Percentiles rank a stretch among this genome's conserved stretches.
phyloP scores from a whole-genome alignment of 2,888 invertebrate species.

The Miltochrista miniata region DNA sequence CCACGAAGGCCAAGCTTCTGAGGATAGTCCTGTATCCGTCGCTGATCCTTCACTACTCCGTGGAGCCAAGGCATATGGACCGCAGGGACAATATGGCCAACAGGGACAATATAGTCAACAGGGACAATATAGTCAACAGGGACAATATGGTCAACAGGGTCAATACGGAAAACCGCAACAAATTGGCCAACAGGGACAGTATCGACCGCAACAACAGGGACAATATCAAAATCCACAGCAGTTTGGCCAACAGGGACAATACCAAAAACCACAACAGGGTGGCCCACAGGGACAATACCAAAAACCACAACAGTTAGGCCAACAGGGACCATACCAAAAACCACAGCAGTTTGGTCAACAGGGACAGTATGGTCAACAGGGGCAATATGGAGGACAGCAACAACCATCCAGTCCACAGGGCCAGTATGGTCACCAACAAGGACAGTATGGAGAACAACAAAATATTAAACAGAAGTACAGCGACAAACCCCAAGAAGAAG shows the following conservation, averaged over 20 bases:
- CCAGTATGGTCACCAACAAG: conserved; percentile 9
- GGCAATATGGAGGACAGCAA: neutral
- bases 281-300: neutral
- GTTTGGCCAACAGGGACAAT: conserved; percentile 15
- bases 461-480: conserved; percentile 21
- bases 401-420: neutral
- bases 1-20: conserved; percentile 37
- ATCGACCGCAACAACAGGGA: conserved; percentile 11
- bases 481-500: conserved; percentile 20
- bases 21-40: conserved; percentile 19
- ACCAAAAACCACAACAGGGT: neutral
- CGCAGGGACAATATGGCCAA: conserved; percentile 3
- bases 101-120: conserved; percentile 19
- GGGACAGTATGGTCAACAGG: neutral
- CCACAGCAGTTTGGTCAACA: conserved; percentile 10
- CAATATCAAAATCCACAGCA: conserved; percentile 1
- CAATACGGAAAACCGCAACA: neutral
- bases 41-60: conserved; percentile 36
- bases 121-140: conserved; percentile 12
- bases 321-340: conserved; percentile 4
- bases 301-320: conserved; percentile 20
- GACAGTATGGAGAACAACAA: conserved; percentile 18
- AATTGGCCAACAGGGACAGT: conserved; percentile 15
- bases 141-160: neutral
- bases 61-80: conserved; percentile 44